Evolutionary conservation across 1,140 invertebrate genomes (phyloP).

Genomic region (Bombus cullumanus): DNA sequence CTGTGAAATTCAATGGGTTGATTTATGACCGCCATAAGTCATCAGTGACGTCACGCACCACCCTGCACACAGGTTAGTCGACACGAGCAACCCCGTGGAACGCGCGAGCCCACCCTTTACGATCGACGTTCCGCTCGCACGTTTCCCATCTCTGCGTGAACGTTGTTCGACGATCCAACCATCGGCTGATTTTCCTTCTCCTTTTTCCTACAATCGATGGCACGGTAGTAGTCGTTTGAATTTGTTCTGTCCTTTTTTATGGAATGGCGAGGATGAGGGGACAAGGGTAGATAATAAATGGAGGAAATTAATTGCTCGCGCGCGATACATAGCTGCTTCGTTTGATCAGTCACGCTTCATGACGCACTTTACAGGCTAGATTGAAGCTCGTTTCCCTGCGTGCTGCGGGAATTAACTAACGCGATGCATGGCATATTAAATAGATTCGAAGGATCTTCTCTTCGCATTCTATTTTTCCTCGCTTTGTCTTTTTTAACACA

Average conservation of each 20-base stretch:
- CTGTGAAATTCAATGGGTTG: slow-evolving; percentile 74
- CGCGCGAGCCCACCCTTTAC: slow-evolving; percentile 49
- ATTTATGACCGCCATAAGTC: slow-evolving; percentile 74
- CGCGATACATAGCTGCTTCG: slow-evolving; percentile 55
- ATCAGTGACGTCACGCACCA: slow-evolving; percentile 67
- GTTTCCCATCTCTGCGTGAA: slow-evolving; percentile 19
- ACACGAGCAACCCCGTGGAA: slow-evolving; percentile 33
- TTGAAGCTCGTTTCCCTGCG: slow-evolving; percentile 55
- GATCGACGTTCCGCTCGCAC: not conserved
- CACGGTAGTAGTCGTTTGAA: not conserved
- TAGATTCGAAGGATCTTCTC: too few species aligned
- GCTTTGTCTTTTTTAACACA: not conserved
- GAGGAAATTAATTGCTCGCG: slow-evolving; percentile 69
- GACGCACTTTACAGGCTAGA: slow-evolving; percentile 30
- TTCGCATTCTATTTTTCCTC: too few species aligned
- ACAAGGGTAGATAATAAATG: slow-evolving; percentile 63
- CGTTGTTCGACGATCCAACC: not conserved
- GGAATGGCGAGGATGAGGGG: not conserved
- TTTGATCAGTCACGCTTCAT: slow-evolving; percentile 62
- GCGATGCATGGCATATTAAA: slow-evolving; percentile 3
- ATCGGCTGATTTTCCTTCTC: not conserved
- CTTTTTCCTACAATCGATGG: not conserved
- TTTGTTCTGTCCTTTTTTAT: slow-evolving; percentile 41
- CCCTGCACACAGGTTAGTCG: slow-evolving; percentile 52
- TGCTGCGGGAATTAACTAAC: slow-evolving; percentile 42